Percentiles rank a stretch among this genome's conserved stretches.
phyloP scores from a whole-genome alignment of 2,113 vertebrate species.

The Mirza zaza region DNA sequence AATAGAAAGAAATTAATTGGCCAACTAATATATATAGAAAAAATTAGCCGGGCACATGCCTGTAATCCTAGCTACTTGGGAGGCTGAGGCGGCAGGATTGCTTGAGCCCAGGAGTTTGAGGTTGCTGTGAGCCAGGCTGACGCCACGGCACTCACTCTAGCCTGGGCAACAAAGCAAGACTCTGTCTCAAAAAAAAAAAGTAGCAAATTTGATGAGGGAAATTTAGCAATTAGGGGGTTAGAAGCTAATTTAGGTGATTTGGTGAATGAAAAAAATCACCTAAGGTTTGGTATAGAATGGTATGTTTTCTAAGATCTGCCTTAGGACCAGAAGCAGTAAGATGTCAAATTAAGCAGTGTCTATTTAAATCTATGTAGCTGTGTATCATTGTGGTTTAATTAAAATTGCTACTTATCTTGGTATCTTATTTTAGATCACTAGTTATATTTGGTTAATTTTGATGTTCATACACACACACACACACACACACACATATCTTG shows the following conservation, averaged over 20 bases:
- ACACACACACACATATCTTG: too few species aligned
- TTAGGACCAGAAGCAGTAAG: background rate
- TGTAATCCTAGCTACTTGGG: too few species aligned
- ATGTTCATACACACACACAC: background rate
- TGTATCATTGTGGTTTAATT: background rate
- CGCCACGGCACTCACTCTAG: too few species aligned
- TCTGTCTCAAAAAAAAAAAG: too few species aligned
- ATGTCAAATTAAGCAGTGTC: background rate
- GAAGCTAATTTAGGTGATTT: slow-evolving; percentile 12
- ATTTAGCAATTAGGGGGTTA: background rate
- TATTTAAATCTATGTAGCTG: background rate
- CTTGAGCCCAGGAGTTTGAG: too few species aligned
- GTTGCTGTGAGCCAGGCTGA: too few species aligned
- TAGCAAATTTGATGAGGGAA: background rate
- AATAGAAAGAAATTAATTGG: too few species aligned
- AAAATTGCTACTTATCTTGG: background rate
- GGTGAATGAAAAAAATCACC: background rate
- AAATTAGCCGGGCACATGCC: too few species aligned
- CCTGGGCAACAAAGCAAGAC: too few species aligned
- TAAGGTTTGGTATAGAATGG: background rate
- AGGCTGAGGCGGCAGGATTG: too few species aligned
- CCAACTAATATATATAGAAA: too few species aligned
- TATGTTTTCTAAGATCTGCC: background rate
- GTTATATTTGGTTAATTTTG: background rate
- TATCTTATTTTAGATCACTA: slow-evolving; percentile 33